Evolutionary conservation across 2,113 vertebrate species (phyloP).

Genomic region (Paratilapia polleni): DNA sequence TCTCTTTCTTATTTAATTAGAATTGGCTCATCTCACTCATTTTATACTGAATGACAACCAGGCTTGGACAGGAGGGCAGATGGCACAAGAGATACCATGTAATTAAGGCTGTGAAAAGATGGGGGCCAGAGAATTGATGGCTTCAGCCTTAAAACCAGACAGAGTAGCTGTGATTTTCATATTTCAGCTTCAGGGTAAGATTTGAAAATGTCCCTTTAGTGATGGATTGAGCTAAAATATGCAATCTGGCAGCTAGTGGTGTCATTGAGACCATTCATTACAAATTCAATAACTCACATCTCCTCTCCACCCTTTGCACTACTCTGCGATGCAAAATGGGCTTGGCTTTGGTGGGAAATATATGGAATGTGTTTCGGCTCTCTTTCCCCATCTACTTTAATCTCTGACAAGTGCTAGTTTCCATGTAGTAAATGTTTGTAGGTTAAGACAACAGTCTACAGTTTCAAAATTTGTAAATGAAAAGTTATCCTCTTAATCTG

Average conservation of each 20-base stretch:
- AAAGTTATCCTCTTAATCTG: conserved; percentile 6
- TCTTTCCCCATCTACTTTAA: conserved; percentile 24
- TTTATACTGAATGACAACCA: conserved; percentile 49
- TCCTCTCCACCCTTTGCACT: neutral
- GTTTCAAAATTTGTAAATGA: neutral
- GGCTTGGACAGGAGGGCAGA: conserved; percentile 50
- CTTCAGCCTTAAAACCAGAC: conserved; percentile 48
- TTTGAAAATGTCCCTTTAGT: conserved; percentile 44
- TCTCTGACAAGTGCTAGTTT: conserved; percentile 15
- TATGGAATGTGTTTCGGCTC: neutral
- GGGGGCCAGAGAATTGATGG: conserved; percentile 42
- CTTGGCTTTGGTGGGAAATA: neutral
- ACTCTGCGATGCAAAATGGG: neutral
- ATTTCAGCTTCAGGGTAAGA: conserved; percentile 56
- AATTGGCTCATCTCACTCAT: conserved; percentile 61
- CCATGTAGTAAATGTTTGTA: neutral
- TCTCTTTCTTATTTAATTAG: conserved; percentile 67
- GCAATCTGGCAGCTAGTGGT: conserved; percentile 64
- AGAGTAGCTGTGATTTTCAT: conserved; percentile 52
- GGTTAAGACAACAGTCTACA: neutral
- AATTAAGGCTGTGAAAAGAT: conserved; percentile 64
- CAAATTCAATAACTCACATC: conserved; percentile 57
- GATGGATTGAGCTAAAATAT: conserved; percentile 66
- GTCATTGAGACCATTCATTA: conserved; percentile 67
- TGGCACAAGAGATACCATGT: conserved; percentile 59